phyloP scores from a whole-genome alignment of 2,888 invertebrate genomes.

The Nymphalis polychloros region DNA sequence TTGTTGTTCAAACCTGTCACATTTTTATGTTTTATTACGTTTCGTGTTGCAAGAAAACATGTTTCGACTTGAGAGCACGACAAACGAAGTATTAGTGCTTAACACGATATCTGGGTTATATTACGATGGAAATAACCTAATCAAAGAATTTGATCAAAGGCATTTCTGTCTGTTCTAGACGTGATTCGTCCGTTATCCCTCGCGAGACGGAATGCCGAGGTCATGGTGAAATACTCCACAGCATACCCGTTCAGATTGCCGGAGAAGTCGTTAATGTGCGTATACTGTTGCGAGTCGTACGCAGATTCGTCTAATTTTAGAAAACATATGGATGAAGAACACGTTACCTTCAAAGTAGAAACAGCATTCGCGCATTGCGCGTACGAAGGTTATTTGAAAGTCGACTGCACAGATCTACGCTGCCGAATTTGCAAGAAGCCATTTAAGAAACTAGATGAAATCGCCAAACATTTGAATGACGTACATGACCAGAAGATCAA shows the following conservation, averaged over 20 bases:
- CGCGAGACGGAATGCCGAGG: conserved; percentile 53
- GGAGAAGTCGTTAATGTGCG: conserved; percentile 52
- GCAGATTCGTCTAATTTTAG: conserved; percentile 49
- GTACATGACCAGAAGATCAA: conserved; percentile 47
- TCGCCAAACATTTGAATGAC: conserved; percentile 49
- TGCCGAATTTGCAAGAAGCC: conserved; percentile 49
- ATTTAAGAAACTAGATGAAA: conserved; percentile 44
- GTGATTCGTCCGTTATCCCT: conserved; percentile 44
- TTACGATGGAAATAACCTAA: conserved; percentile 10
- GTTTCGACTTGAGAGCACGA: not conserved
- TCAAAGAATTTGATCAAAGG: conserved; percentile 40
- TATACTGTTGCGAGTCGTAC: conserved; percentile 52
- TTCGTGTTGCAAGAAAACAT: no score
- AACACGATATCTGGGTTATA: not conserved
- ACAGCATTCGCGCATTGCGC: conserved; percentile 45
- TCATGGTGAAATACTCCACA: conserved; percentile 53
- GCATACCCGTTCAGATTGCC: conserved; percentile 60
- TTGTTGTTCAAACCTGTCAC: no score
- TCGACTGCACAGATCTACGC: conserved; percentile 51
- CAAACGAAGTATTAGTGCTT: not conserved
- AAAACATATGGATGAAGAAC: conserved; percentile 49
- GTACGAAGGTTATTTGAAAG: conserved; percentile 47
- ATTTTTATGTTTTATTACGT: no score
- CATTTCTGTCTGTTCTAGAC: conserved; percentile 62
- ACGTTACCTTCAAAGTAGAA: conserved; percentile 45